Conservation (phyloP, 2,113 vertebrate species). For the Apteryx mantelli region DNA sequence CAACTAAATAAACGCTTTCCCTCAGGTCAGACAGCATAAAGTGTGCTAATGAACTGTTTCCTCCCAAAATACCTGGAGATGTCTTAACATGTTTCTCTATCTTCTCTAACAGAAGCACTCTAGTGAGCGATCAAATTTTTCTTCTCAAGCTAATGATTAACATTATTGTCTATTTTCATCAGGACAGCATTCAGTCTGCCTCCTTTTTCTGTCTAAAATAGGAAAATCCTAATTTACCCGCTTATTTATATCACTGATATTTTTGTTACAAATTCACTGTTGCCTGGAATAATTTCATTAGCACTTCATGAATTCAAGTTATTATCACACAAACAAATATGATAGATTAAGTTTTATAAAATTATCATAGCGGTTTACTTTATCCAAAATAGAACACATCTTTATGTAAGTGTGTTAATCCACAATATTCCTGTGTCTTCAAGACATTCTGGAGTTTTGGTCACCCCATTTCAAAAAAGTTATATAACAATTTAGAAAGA, state of each 20-base stretch:
- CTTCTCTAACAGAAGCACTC: neutral
- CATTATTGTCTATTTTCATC: neutral
- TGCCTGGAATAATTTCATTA: conserved; percentile 32
- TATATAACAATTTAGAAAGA: neutral
- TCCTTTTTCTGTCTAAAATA: neutral
- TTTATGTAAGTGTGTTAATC: neutral
- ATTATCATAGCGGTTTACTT: neutral
- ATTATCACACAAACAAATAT: neutral
- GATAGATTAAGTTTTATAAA: conserved; percentile 11
- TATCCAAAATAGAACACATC: neutral
- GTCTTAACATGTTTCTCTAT: neutral
- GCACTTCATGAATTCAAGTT: conserved; percentile 15
- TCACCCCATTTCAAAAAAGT: neutral
- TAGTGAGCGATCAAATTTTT: neutral
- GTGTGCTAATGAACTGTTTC: neutral
- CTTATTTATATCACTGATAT: conserved; percentile 8
- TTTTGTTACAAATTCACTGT: conserved; percentile 12
- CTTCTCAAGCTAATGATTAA: neutral
- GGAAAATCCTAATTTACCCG: conserved; percentile 8
- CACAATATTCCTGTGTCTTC: neutral
- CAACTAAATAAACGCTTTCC: neutral
- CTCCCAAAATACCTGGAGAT: neutral
- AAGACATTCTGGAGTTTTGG: neutral
- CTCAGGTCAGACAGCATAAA: neutral
- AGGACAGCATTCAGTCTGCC: neutral